A percentile compares a stretch with the other conserved stretches of the same genome.
Conservation (phyloP, 2,797 vertebrate genomes). For the Bovichtus diacanthus region DNA sequence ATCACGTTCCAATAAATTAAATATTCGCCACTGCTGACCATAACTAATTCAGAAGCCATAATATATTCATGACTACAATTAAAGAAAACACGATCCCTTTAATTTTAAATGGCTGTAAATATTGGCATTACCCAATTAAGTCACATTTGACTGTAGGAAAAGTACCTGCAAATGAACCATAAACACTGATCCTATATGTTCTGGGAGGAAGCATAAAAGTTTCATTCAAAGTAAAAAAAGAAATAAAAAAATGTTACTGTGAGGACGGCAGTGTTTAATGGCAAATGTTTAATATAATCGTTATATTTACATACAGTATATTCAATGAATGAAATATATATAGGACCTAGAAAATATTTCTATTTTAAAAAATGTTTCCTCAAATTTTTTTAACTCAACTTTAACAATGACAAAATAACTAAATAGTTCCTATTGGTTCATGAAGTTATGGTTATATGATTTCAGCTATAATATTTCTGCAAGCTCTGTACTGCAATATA, state of each 20-base stretch:
- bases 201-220: constrained; percentile 12
- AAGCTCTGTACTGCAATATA: neutral
- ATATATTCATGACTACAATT: constrained; percentile 87
- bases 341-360: neutral
- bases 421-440: neutral
- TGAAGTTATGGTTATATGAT: neutral
- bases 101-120: constrained; percentile 88
- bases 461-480: neutral
- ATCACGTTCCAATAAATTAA: constrained; percentile 86
- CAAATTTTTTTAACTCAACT: neutral
- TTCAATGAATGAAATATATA: neutral
- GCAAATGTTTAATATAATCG: constrained; percentile 5
- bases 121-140: constrained; percentile 88
- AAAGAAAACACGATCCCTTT: constrained; percentile 87
- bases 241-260: neutral
- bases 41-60: constrained; percentile 87
- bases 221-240: constrained; percentile 3
- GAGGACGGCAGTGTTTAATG: constrained; percentile 1
- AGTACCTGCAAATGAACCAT: constrained; percentile 66
- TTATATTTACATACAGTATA: neutral
- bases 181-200: constrained; percentile 24
- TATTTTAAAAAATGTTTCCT: neutral
- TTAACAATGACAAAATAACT: neutral
- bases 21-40: constrained; percentile 86
- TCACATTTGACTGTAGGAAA: constrained; percentile 71